Percentiles rank a stretch among this genome's conserved stretches.
Conservation (phyloP, 2,888 invertebrate species). For the Globia sparganii region DNA sequence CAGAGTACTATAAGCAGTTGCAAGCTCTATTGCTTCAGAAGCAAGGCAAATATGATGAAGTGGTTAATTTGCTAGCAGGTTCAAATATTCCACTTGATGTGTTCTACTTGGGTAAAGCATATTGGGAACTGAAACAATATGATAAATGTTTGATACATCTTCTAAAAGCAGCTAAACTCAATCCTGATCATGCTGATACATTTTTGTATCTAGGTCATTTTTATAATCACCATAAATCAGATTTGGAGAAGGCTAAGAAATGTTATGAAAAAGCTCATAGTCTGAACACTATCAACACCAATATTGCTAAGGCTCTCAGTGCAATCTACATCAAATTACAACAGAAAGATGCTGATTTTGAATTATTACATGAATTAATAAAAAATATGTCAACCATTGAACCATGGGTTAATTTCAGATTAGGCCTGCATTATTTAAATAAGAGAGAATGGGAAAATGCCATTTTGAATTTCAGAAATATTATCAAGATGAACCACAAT, state of each 20-base stretch:
- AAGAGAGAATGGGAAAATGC: conserved; percentile 93
- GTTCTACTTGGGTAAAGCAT: conserved; percentile 91
- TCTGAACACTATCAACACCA: conserved; percentile 92
- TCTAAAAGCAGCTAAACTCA: conserved; percentile 93
- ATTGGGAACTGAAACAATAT: conserved; percentile 90
- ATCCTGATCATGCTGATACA: conserved; percentile 93
- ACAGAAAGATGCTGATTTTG: conserved; percentile 92
- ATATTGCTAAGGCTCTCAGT: conserved; percentile 94
- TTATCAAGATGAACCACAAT: conserved; percentile 92
- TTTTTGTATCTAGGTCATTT: conserved; percentile 94
- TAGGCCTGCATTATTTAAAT: conserved; percentile 95
- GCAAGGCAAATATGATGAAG: conserved; percentile 88
- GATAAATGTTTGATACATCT: conserved; percentile 92
- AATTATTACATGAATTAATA: conserved; percentile 89
- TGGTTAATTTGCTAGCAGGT: conserved; percentile 88
- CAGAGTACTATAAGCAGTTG: conserved; percentile 82
- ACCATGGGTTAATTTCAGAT: conserved; percentile 95
- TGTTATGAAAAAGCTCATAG: conserved; percentile 96
- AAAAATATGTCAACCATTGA: conserved; percentile 87
- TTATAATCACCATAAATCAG: conserved; percentile 91
- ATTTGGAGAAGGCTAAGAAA: conserved; percentile 93
- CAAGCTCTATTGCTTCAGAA: conserved; percentile 88
- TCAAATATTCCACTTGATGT: conserved; percentile 87
- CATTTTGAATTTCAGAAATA: conserved; percentile 93
- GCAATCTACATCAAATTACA: conserved; percentile 93